Evolutionary conservation across 2,888 invertebrate genomes (phyloP).

Genomic region (Priocnemis perturbator): DNA sequence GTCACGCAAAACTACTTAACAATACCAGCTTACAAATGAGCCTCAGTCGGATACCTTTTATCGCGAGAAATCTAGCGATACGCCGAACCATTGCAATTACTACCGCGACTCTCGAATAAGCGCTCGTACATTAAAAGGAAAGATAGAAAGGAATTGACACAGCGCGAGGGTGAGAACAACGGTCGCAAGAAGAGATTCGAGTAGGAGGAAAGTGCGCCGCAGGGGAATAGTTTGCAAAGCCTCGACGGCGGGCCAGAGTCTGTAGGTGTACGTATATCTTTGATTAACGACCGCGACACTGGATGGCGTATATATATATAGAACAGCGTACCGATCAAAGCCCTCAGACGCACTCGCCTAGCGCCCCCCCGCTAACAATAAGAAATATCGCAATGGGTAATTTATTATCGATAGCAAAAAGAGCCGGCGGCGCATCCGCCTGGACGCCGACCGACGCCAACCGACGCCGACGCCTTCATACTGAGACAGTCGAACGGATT

Average conservation of each 20-base stretch:
- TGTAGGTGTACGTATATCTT: constrained; percentile 55
- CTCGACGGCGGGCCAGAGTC: constrained; percentile 27
- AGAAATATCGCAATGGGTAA: constrained; percentile 73
- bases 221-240: constrained; percentile 36
- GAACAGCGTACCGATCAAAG: constrained; percentile 66
- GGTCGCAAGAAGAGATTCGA: constrained; percentile 5
- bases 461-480: constrained; percentile 27
- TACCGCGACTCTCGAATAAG: no score
- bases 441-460: constrained; percentile 41
- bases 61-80: no score
- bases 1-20: no score
- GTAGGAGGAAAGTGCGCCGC: constrained; percentile 27
- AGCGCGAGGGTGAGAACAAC: background rate
- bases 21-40: no score
- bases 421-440: constrained; percentile 53
- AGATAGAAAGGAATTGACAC: background rate
- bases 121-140: background rate
- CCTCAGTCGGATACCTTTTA: no score
- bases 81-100: no score
- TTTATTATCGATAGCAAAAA: constrained; percentile 73
- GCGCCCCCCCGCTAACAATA: constrained; percentile 66
- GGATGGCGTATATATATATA: constrained; percentile 42
- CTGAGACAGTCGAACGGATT: constrained; percentile 41
- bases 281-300: constrained; percentile 69
- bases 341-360: constrained; percentile 70